Base-by-base conservation (phyloP, 2,113 vertebrate species). In the Oenanthe melanoleuca region DNA sequence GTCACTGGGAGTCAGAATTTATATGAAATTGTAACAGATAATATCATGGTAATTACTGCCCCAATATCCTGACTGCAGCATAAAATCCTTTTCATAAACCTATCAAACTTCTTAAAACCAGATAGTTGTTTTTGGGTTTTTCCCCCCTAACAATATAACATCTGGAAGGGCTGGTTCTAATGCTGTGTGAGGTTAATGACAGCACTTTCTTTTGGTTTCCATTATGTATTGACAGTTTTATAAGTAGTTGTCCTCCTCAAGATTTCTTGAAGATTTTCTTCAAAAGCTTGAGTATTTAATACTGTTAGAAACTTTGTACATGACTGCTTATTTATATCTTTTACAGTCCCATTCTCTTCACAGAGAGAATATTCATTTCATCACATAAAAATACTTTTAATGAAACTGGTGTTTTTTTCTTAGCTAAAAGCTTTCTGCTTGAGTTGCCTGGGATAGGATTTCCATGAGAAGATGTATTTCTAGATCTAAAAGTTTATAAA, bases 111-210 rank as follows among this genome's bases (percentile, higher is more conserved):
- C 34, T 63, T 75, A 88, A 78, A 90, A 50, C 11, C 42, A 85
- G 33, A 2, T 25, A 42, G 9, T 19, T 38, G 7, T 5, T 38
- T 67, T 25, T 5, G 5, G 12, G 2, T 50, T 49, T 45, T 60
- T 24, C 2, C 12, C 2, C 14, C 2, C 5, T 33, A 23, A 25
- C 4, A 33, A 6, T 23, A 22, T 12, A 23, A 19, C 5, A 18
- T 66, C 15, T 63, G 26, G 20, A 85, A 74, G 6, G 11, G 8
- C 20, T 70, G 23, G 49, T 63, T 65, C 28, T 64, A 38, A 40
- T 15, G 15, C 8, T 25, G 5, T 17, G 49, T 77, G 56, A 70
- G 8, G 44, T 65, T 88, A 26, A 22, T n/a, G 50, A 18, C 10
- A 17, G 19, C 24, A 12, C 3, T 38, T 64, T 88, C 50, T 91